These are phyloP conservation scores for Choreutis nemorana DNA, from an alignment of 2,888 invertebrate genomes.

Conservation along the genomic window DNA sequence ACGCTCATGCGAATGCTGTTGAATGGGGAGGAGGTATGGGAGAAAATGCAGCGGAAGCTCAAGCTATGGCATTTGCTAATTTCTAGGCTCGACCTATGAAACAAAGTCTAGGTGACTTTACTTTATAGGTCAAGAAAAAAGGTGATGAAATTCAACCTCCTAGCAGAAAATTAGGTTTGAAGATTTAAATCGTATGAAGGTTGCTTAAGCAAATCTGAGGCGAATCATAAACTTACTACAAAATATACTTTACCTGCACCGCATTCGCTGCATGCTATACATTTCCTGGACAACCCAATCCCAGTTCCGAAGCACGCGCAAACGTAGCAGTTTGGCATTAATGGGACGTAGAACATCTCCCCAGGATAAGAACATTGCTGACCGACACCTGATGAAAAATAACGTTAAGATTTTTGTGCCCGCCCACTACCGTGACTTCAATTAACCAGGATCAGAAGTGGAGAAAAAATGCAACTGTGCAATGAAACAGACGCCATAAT, in stretches of 20 bases:
- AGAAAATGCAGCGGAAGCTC: no score
- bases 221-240: not conserved
- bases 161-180: not conserved
- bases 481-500: no score
- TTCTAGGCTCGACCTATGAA: no score
- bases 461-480: no score
- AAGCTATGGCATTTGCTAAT: no score
- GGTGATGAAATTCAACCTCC: slow-evolving; percentile 1
- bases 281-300: slow-evolving; percentile 24
- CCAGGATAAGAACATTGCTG: slow-evolving; percentile 23
- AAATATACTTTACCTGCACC: slow-evolving; percentile 11
- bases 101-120: no score
- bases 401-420: no score
- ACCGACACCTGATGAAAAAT: no score
- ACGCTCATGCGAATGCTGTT: slow-evolving; percentile 8
- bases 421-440: no score
- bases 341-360: slow-evolving; percentile 30
- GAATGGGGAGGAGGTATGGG: not conserved
- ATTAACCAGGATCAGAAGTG: no score
- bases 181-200: not conserved
- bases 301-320: slow-evolving; percentile 32
- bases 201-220: not conserved
- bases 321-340: slow-evolving; percentile 23
- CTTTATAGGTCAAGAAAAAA: no score
- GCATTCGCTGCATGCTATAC: slow-evolving; percentile 28